Evolutionary conservation across 2,888 invertebrate species (phyloP), one percentile per base, ranked within the genome.

Genomic region (Melieria crassipennis): DNA sequence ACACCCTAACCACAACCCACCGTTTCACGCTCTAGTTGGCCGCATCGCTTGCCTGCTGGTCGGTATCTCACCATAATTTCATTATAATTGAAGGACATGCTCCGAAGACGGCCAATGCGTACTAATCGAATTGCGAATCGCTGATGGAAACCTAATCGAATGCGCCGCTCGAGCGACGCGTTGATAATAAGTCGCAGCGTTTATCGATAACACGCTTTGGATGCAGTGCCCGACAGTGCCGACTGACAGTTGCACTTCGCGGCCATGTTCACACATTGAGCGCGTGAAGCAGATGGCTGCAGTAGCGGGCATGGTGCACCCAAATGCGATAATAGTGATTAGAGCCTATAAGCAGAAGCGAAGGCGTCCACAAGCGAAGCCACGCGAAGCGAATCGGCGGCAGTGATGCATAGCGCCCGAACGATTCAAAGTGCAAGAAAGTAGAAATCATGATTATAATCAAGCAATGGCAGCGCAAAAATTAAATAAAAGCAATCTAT

Each of bases 321-420:
- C 30, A 30, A 61, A 64, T 30, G 48, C 70, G 71, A 74, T 74
- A 69, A 74, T 74, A 72, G 74, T 74, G 65, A 74, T 74, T 72
- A 74, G 70, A 16, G 62, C 66, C 69, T 64, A 67, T 67, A 71
- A 71, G 68, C 46, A 47, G 9, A 47, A 60, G 60, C 50, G 43
- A 57, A 16, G 42, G 30, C 13, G 13, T n/a, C 52, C 13, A 11
- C 43, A 50, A 60, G 52, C 43, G 60, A n/a, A 42, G 30, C 30
- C 30, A 30, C 30, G 30, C 30, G 30, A 30, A 30, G 30, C 30
- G 30, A 30, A 16, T 5, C 16, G 61, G 65, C 43, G 48, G 52
- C 71, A 75, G 61, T 70, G 75, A 75, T 73, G 73, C 75, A 65
- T 75, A 57, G 65, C 73, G 73, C 30, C 30, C 64, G 69, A 75